phyloP scores from a whole-genome alignment of 2,888 invertebrate species.

The Megaustenia siamemsis region DNA sequence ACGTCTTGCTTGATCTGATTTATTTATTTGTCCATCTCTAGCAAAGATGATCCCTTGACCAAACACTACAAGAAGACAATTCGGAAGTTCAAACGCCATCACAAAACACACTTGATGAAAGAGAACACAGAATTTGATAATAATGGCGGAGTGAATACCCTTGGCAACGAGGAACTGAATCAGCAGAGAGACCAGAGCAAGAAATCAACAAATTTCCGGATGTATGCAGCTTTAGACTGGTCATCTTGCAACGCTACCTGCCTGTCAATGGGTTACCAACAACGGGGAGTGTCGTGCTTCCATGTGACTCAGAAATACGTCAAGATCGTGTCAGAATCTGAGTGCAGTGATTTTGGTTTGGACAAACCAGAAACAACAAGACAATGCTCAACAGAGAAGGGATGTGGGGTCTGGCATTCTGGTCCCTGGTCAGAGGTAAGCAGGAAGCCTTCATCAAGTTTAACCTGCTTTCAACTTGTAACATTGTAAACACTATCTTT shows the following conservation, averaged over 20 bases:
- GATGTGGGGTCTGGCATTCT: constrained; percentile 66
- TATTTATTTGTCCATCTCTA: too few species aligned
- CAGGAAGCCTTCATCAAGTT: neutral
- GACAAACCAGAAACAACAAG: constrained; percentile 61
- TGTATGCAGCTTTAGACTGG: constrained; percentile 85
- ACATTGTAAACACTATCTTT: neutral
- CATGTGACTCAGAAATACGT: constrained; percentile 85
- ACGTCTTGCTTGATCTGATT: too few species aligned
- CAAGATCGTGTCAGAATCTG: constrained; percentile 80
- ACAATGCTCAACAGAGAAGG: constrained; percentile 62
- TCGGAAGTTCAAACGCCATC: constrained; percentile 3
- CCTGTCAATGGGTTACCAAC: constrained; percentile 87
- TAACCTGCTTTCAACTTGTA: neutral
- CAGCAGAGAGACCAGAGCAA: constrained; percentile 37
- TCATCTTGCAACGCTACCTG: constrained; percentile 92
- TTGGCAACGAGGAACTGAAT: neutral
- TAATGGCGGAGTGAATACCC: too few species aligned
- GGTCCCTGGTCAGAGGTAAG: constrained; percentile 68
- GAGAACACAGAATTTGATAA: too few species aligned
- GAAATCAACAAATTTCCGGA: constrained; percentile 43
- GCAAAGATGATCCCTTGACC: constrained; percentile 22
- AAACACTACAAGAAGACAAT: constrained; percentile 15
- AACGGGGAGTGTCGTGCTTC: constrained; percentile 85
- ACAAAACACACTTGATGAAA: neutral
- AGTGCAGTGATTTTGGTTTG: constrained; percentile 63